Base-by-base conservation (phyloP, 2,797 vertebrate species). In the Lycodopsis pacificus region DNA sequence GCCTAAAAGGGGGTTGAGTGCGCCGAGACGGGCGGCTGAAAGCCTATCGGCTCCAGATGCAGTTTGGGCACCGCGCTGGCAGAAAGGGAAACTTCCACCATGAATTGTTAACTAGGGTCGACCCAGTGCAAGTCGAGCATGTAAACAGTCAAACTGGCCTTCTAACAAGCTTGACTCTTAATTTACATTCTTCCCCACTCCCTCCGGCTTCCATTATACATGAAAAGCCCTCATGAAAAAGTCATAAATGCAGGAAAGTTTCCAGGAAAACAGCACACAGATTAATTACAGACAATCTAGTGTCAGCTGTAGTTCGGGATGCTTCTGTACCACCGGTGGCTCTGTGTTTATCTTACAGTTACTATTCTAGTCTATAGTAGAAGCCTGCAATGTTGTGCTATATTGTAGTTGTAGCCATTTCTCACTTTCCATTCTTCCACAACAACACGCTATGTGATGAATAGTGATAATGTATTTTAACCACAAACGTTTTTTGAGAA, bases 71-170 rank as follows among this genome's bases (percentile, higher is more conserved):
- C 46, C 81, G 83, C 76, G 58, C 73, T 80, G 71, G 65, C 83
- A 88, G 80, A 86, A 79, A 71, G 82, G 77, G 69, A 90, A 89
- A 85, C 80, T 84, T 93, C 83, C 74, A 79, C 66, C 70, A 91
- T 94, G 85, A 95, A 94, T 94, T 91, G 90, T 94, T 94, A 93
- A 94, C 84, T 73, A 78, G 81, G 90, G 85, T 92, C 76, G 84
- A 92, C 77, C 84, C 82, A 76, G 92, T 89, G 90, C 83, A 92
- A 87, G 77, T 80, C 71, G 62, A 86, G 84, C 88, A 92, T 94
- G 91, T 93, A 91, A 92, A 95, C 93, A 95, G 91, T 87, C 85
- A 87, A 91, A 87, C 90, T 79, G 80, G 82, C 80, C 85, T 88
- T 89, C 90, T 93, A 93, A 93, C 85, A 93, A 94, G 89, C 87